A percentile compares a stretch with the other conserved stretches of the same genome.
Conservation (phyloP, 1,140 invertebrate species). For the Drosophila auraria region DNA sequence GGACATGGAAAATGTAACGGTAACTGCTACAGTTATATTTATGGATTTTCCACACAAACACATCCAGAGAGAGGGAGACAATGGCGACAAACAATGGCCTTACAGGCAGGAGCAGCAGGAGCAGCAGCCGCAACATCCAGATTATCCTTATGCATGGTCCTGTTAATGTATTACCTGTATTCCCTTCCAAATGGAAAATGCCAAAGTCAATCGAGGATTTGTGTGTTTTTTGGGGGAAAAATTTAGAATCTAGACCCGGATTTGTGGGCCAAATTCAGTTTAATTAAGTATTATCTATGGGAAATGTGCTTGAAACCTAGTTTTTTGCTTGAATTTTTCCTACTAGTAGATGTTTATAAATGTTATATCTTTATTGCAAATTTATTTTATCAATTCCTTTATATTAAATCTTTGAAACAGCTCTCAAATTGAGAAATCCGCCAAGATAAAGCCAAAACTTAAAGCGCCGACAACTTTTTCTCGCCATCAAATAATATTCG, state of each 20-base stretch:
- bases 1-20: slow-evolving; percentile 45
- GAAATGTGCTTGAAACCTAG: too few relatives aligned
- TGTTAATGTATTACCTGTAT: slow-evolving; percentile 25
- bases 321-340: too few relatives aligned
- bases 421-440: not conserved
- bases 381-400: too few relatives aligned
- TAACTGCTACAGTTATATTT: slow-evolving; percentile 60
- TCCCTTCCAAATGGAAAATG: slow-evolving; percentile 14
- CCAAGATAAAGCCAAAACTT: not conserved
- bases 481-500: slow-evolving; percentile 32
- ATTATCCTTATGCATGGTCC: slow-evolving; percentile 15
- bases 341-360: too few relatives aligned
- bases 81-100: slow-evolving; percentile 30
- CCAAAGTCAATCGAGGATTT: slow-evolving; percentile 18
- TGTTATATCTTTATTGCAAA: too few relatives aligned
- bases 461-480: slow-evolving; percentile 7
- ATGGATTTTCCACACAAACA: slow-evolving; percentile 43
- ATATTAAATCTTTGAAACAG: too few relatives aligned
- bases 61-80: not conserved
- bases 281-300: too few relatives aligned
- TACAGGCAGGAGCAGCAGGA: not conserved
- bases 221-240: not conserved
- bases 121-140: slow-evolving; percentile 1
- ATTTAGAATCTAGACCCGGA: not conserved
- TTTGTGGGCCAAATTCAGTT: not conserved